These are phyloP conservation scores for Desmodus rotundus DNA, from an alignment of 2,113 vertebrate species.

Conservation along the genomic window DNA sequence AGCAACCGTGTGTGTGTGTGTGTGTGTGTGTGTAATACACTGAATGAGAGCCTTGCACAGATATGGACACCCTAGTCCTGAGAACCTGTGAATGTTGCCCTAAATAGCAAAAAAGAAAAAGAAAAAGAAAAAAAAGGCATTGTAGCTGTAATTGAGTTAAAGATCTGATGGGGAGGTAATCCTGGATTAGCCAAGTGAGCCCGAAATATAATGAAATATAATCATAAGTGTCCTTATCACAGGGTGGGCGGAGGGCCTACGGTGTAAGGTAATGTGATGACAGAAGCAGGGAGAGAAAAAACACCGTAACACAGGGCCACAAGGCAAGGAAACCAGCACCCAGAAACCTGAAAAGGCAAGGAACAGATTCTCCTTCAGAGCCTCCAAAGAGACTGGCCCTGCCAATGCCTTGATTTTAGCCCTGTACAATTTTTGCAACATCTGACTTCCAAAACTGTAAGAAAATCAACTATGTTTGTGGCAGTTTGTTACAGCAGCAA, in stretches of 20 bases:
- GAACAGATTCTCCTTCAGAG: neutral
- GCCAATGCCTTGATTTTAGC: neutral
- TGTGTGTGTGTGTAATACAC: too few species aligned
- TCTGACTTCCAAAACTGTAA: neutral
- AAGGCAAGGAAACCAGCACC: neutral
- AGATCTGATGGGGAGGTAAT: neutral
- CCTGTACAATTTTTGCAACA: neutral
- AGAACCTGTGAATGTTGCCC: neutral
- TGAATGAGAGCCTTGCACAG: neutral
- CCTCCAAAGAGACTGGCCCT: neutral
- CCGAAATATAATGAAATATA: neutral
- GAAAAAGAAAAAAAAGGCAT: neutral
- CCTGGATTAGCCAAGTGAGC: neutral
- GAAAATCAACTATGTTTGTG: neutral
- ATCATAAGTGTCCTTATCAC: neutral
- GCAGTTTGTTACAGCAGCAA: neutral
- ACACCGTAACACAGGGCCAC: accelerated
- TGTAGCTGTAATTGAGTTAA: neutral
- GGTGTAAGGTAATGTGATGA: neutral
- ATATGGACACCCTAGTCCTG: too few species aligned
- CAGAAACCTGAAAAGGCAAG: neutral
- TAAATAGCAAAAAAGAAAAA: neutral
- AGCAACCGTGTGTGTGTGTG: neutral
- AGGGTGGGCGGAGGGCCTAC: neutral
- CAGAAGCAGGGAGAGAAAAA: neutral